Percentiles rank a stretch among this genome's conserved stretches.
phyloP scores from a whole-genome alignment of 92 coral and sea anemone species.

The Blastomussa wellsi region DNA sequence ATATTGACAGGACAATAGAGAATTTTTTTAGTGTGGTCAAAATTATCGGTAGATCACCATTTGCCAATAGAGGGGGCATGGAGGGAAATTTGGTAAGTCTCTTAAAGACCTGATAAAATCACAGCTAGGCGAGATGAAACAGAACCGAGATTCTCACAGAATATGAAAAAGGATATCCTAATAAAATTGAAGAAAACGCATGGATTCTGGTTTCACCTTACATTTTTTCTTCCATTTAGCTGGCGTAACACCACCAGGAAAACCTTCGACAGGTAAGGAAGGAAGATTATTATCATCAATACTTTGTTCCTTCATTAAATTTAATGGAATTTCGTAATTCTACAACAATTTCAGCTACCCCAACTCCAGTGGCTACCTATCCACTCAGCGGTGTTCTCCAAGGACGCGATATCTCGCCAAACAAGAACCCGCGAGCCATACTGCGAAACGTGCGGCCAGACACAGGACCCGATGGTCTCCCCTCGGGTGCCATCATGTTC shows the following conservation, averaged over 20 bases:
- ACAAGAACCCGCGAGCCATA: constrained; percentile 65
- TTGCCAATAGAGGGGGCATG: not conserved
- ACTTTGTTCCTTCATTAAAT: not conserved
- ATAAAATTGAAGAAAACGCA: too few species aligned
- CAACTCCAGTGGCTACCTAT: constrained; percentile 54
- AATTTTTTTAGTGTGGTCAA: not conserved
- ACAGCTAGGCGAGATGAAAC: too few species aligned
- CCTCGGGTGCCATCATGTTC: constrained; percentile 67
- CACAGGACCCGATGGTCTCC: constrained; percentile 76
- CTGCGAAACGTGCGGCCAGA: constrained; percentile 55
- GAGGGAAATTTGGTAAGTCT: not conserved
- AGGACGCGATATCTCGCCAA: constrained; percentile 66
- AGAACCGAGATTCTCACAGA: not conserved
- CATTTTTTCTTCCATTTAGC: not conserved
- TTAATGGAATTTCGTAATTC: not conserved
- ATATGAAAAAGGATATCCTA: not conserved
- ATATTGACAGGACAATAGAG: not conserved
- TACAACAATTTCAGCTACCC: constrained; percentile 47
- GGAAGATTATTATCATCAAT: not conserved
- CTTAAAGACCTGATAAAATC: too few species aligned
- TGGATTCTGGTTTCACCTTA: not conserved
- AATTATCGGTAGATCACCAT: not conserved
- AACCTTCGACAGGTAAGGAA: constrained; percentile 24
- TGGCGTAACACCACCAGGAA: constrained; percentile 6
- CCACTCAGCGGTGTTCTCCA: constrained; percentile 58